A percentile compares a stretch with the other conserved stretches of the same genome.
Evolutionary conservation across 1,140 invertebrate species (phyloP).

Genomic region (Dinothrombium tinctorium): DNA sequence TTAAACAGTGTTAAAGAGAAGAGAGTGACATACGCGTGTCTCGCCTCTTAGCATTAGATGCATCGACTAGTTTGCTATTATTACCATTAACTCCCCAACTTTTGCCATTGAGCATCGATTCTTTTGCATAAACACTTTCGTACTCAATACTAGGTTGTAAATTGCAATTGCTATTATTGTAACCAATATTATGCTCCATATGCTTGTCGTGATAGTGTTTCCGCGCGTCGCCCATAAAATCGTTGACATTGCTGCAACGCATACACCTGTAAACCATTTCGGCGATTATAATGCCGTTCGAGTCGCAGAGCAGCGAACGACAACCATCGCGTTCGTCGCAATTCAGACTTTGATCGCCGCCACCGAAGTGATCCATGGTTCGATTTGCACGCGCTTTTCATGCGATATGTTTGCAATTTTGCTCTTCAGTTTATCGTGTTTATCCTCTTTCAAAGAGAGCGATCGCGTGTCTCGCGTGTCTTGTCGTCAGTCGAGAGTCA

Average conservation of each 20-base stretch:
- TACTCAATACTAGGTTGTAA: background rate
- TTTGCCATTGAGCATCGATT: background rate
- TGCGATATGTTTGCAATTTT: too few relatives aligned
- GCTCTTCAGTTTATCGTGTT: too few relatives aligned
- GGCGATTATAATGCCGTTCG: slow-evolving; percentile 12
- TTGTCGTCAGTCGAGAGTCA: too few relatives aligned
- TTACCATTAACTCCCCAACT: background rate
- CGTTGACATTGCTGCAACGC: slow-evolving; percentile 7
- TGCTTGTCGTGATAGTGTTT: slow-evolving; percentile 9
- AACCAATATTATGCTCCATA: background rate
- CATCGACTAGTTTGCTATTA: background rate
- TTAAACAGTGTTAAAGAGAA: background rate
- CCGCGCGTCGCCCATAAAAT: slow-evolving; percentile 5
- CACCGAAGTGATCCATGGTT: too few relatives aligned
- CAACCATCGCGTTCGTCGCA: slow-evolving; percentile 1
- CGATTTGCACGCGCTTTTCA: too few relatives aligned
- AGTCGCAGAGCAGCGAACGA: slow-evolving; percentile 10
- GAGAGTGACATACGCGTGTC: too few relatives aligned
- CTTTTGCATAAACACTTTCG: background rate
- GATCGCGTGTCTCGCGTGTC: too few relatives aligned
- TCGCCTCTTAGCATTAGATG: background rate
- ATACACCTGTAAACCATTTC: slow-evolving; percentile 13
- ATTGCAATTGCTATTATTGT: background rate
- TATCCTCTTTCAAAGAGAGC: too few relatives aligned
- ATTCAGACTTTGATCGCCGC: too few relatives aligned